phyloP scores from a whole-genome alignment of 1,140 invertebrate genomes.

The Hyposmocoma kahamanoa region DNA sequence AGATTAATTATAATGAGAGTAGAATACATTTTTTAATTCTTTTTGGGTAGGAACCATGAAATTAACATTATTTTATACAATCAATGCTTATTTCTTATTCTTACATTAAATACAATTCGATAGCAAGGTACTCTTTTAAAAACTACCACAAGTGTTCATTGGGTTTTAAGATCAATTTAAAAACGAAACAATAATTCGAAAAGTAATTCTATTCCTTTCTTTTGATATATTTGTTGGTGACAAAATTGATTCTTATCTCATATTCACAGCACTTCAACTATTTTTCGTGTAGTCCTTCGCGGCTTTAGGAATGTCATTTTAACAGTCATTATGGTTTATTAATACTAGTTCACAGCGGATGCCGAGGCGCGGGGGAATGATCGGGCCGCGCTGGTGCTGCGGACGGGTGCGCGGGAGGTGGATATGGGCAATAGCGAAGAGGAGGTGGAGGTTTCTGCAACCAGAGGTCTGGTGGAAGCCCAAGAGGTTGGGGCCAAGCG shows the following conservation, averaged over 20 bases:
- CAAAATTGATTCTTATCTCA: no score
- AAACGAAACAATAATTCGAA: no score
- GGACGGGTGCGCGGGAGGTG: slow-evolving; percentile 46
- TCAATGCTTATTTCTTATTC: neutral
- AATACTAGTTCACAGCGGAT: slow-evolving; percentile 46
- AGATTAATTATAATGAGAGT: slow-evolving; percentile 42
- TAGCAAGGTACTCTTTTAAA: slow-evolving; percentile 38
- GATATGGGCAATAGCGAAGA: slow-evolving; percentile 65
- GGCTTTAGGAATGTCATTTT: neutral
- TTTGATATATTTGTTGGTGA: no score
- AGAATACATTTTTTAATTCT: slow-evolving; percentile 26
- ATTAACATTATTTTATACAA: slow-evolving; percentile 29
- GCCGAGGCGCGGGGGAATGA: slow-evolving; percentile 43
- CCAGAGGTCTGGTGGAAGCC: slow-evolving; percentile 58
- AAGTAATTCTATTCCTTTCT: no score
- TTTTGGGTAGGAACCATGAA: slow-evolving; percentile 66
- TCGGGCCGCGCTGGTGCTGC: slow-evolving; percentile 36
- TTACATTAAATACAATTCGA: neutral
- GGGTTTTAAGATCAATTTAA: no score
- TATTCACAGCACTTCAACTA: slow-evolving; percentile 26
- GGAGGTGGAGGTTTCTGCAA: slow-evolving; percentile 59
- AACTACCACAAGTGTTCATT: no score
- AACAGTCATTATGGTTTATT: no score
- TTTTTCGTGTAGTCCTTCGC: slow-evolving; percentile 11
- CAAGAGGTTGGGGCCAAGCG: slow-evolving; percentile 53